These are phyloP conservation scores for Acleris sparsana DNA, from an alignment of 2,888 invertebrate species.

Conservation along the genomic window DNA sequence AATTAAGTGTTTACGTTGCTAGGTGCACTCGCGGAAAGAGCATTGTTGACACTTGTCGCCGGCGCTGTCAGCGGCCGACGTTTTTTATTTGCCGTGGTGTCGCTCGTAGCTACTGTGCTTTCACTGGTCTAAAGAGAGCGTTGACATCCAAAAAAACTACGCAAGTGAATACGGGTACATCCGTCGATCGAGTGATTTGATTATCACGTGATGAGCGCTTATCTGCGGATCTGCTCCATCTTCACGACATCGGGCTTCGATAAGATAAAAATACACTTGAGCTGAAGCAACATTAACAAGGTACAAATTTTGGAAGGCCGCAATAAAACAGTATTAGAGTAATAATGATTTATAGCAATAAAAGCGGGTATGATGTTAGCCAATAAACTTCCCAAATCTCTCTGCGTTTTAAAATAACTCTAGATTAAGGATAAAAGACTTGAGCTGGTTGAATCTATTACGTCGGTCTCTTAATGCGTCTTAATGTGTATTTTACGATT, in stretches of 20 bases:
- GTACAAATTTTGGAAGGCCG: conserved; percentile 62
- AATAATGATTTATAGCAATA: conserved; percentile 78
- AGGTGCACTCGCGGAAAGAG: conserved; percentile 46
- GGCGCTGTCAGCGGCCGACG: conserved; percentile 44
- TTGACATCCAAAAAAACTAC: conserved; percentile 51
- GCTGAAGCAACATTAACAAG: conserved; percentile 62
- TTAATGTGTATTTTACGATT: conserved; percentile 83
- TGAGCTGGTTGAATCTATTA: conserved; percentile 64
- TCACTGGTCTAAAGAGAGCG: conserved; percentile 54
- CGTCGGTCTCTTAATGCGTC: conserved; percentile 76
- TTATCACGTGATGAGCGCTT: conserved; percentile 35
- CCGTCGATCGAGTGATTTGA: conserved; percentile 41
- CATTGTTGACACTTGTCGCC: conserved; percentile 58
- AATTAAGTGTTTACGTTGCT: conserved; percentile 78
- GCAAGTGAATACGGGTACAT: conserved; percentile 38
- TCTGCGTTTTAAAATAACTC: conserved; percentile 76
- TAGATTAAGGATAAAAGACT: conserved; percentile 78
- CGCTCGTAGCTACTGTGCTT: conserved; percentile 56
- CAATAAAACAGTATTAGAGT: conserved; percentile 76
- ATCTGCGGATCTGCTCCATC: conserved; percentile 52
- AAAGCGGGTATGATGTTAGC: conserved; percentile 74
- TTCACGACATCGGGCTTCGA: conserved; percentile 53
- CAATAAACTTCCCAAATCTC: conserved; percentile 76
- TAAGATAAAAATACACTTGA: conserved; percentile 56
- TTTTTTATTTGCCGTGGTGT: conserved; percentile 54